Conservation (phyloP, 2,797 vertebrate genomes). For the Momotus momota region DNA sequence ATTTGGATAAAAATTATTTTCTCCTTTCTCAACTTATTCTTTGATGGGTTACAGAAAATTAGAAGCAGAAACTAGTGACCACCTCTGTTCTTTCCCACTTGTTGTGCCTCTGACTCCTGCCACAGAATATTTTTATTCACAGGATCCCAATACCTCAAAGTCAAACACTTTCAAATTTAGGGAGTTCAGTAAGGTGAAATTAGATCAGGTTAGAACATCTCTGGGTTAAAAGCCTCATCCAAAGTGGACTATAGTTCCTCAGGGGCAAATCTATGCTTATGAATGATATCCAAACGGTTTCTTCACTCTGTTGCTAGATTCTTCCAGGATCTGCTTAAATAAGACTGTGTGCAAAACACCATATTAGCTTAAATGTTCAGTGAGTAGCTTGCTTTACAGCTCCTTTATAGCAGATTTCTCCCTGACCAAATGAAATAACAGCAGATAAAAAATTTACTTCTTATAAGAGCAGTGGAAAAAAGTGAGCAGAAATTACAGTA, state of each 20-base stretch:
- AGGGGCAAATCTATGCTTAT: background rate
- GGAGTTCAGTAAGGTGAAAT: background rate
- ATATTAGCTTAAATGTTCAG: background rate
- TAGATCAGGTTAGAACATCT: background rate
- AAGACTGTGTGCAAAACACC: background rate
- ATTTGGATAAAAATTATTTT: background rate
- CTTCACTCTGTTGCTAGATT: background rate
- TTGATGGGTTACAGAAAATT: constrained; percentile 7
- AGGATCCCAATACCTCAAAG: background rate
- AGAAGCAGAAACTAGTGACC: background rate
- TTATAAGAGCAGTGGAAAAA: background rate
- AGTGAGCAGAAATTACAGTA: background rate
- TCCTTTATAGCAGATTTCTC: background rate
- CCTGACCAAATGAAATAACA: background rate
- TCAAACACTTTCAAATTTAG: background rate
- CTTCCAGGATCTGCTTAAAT: constrained; percentile 28
- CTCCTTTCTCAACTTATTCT: background rate
- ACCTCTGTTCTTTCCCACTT: background rate
- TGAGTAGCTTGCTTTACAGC: background rate
- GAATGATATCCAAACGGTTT: background rate
- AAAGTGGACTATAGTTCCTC: background rate
- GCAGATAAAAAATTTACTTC: background rate
- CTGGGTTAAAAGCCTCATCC: background rate
- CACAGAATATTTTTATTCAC: background rate
- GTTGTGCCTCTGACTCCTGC: background rate